Base-by-base conservation (phyloP, 2,113 vertebrate species). In the Syrrhaptes paradoxus region DNA sequence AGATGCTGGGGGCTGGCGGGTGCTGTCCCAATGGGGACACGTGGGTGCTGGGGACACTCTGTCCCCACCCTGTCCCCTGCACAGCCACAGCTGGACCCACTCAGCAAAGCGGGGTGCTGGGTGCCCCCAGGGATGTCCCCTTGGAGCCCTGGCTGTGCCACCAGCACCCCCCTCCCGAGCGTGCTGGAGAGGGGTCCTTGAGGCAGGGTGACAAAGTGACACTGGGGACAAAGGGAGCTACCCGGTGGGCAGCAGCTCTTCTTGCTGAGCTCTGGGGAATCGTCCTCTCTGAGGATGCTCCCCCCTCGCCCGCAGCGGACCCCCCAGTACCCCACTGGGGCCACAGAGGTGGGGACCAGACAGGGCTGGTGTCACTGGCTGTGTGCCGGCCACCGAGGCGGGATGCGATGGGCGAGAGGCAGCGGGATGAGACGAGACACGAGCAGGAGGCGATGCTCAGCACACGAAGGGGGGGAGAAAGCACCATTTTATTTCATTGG, bases 11-110 rank as follows among this genome's bases (percentile, higher is more conserved):
- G 5, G 7, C n/a, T 6, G 17, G 36, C 24, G 1, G 5, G 66
- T 46, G 71, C 48, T 13, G 0, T 5, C 63, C 63, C 2, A 0
- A 2, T 0, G 62, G 75, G 61, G 41, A 25, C 55, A n/a, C 11
- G 7, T 9, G 74, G 48, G 29, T 52, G 32, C 2, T 43, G 72
- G 71, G 72, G 57, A 62, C 58, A 45, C 13, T 22, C 9, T 0
- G 25, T 65, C 59, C 43, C 68, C 58, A 1, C 13, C 32, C 12
- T 4, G 84, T 28, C 19, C 24, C 71, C 18, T 17, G 43, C 58
- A 10, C 36, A 11, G 25, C 41, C 43, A 1, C 2, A 4, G 65
- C 48, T 48, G 52, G 11, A 11, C 21, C 32, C 4, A 5, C 51
- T 52, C 67, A 14, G 66, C 67, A 21, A 4, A 26, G 34, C 0